Base-by-base conservation (phyloP, 2,888 invertebrate genomes). In the Catocala nupta region DNA sequence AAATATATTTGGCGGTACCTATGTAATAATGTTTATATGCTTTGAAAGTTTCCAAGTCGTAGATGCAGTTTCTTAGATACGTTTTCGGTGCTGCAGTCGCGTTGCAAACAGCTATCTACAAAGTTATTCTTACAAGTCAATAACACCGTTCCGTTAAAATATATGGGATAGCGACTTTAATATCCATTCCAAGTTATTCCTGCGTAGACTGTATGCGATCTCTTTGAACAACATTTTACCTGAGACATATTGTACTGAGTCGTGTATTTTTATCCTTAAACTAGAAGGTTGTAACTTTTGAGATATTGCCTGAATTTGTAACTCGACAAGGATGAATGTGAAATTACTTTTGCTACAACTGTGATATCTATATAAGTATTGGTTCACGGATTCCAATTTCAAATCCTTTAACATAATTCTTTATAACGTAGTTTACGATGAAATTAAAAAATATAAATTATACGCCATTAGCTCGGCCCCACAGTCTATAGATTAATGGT, bases 111-210 rank as follows among this genome's bases (percentile, higher is more conserved):
- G 88, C 90, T 89, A 85, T 87, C 83, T 81, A 64, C 68, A 77
- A 90, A 90, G 83, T 90, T 88, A 81, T 85, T 80, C 85, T 79
- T 82, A 75, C 80, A 81, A 92, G 91, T 92, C 93, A 91, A 93
- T 91, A 91, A 87, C 92, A 91, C 89, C 87, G 88, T 91, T 90
- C 77, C 84, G 73, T 87, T 85, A 84, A 82, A 81, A 76, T 81
- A 77, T 81, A 79, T 80, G 78, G 66, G 71, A 64, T 71, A 64
- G 71, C 53, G 63, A 78, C 59, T 74, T 75, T 76, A 71, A 78
- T 79, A 74, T 67, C 65, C 58, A 73, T 77, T 78, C 55, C 69
- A 71, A 77, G 69, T 77, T 78, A 76, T 70, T 76, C 66, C 68
- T 57, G 57, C 63, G 72, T 68, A 68, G 48, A 62, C 60, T 70